Evolutionary conservation across 2,797 vertebrate species (phyloP).

Genomic region (Hipposideros larvatus): DNA sequence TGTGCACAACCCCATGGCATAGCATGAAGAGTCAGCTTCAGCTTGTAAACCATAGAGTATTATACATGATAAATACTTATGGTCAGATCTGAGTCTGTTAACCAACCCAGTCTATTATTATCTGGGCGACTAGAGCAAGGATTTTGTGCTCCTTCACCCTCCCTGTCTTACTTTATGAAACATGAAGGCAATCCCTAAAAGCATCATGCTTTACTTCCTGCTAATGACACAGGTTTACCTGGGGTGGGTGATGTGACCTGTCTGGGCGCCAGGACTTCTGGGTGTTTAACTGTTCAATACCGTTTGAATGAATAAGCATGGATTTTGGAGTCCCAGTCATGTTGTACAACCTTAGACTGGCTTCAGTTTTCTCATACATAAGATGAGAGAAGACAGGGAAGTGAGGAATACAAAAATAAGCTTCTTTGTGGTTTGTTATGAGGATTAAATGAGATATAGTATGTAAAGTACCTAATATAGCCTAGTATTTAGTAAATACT

Average conservation of each 20-base stretch:
- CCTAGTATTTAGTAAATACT: constrained; percentile 6
- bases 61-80: background rate
- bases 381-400: background rate
- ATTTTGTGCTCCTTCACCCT: background rate
- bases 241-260: too few relatives aligned
- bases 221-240: background rate
- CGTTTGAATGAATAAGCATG: background rate
- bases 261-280: background rate
- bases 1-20: background rate
- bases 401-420: background rate
- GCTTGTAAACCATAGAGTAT: background rate
- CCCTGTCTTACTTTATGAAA: background rate
- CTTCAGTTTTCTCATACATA: background rate
- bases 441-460: background rate
- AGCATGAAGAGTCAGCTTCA: background rate
- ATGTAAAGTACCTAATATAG: background rate
- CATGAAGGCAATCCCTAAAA: background rate
- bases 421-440: background rate
- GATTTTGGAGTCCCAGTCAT: background rate
- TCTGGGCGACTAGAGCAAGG: background rate
- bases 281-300: background rate
- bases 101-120: background rate
- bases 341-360: background rate
- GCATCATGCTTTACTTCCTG: background rate
- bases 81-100: background rate